These are phyloP conservation scores for Rotaria sp. DNA, from an alignment of 2,888 invertebrate species.

Conservation along the genomic window DNA sequence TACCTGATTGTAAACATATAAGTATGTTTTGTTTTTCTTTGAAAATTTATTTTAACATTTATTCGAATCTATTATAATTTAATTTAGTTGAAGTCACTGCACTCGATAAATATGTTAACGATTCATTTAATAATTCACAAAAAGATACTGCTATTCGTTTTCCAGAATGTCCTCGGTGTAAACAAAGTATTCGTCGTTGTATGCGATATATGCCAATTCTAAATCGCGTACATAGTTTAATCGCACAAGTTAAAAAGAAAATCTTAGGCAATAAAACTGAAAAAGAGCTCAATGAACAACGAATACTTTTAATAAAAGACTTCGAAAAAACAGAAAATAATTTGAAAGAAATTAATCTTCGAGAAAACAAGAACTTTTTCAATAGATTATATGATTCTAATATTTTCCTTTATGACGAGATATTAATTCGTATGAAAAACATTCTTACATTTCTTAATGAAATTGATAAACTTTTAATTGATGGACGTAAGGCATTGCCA, in stretches of 20 bases:
- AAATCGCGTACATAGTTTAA: slow-evolving; percentile 44
- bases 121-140: slow-evolving; percentile 7
- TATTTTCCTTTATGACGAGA: neutral
- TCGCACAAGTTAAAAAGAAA: neutral
- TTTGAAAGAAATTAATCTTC: neutral
- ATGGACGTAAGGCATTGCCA: neutral
- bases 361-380: neutral
- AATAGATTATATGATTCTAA: neutral
- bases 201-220: slow-evolving; percentile 58
- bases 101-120: slow-evolving; percentile 50
- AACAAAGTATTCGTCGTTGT: slow-evolving; percentile 62
- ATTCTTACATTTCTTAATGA: neutral
- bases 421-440: neutral
- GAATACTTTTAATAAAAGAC: neutral
- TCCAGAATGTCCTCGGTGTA: slow-evolving; percentile 61
- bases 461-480: neutral
- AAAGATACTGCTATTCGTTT: slow-evolving; percentile 46
- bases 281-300: neutral
- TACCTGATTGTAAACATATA: slow-evolving; percentile 49
- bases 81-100: slow-evolving; percentile 50
- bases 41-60: neutral
- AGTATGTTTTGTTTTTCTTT: neutral
- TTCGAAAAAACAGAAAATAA: neutral
- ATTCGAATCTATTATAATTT: neutral
- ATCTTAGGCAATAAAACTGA: neutral